These are phyloP conservation scores for Paedocypris micromegethes DNA, from an alignment of 2,797 vertebrate genomes.

Conservation along the genomic window DNA sequence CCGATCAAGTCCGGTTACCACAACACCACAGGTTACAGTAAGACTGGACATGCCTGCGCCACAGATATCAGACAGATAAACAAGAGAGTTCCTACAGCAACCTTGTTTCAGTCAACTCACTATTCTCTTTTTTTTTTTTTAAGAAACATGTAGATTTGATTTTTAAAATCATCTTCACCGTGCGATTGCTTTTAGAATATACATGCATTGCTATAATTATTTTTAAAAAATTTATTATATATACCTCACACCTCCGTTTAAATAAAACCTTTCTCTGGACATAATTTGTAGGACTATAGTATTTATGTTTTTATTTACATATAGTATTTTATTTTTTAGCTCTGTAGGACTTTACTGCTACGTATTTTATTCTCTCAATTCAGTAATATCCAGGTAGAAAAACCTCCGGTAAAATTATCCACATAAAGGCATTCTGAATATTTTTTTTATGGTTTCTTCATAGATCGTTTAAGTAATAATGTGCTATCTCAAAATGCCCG, in stretches of 20 bases:
- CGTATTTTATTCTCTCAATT: slow-evolving; percentile 64
- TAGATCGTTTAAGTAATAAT: slow-evolving; percentile 20
- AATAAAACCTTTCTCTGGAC: slow-evolving; percentile 71
- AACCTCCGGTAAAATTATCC: slow-evolving; percentile 53
- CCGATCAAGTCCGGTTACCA: slow-evolving; percentile 50
- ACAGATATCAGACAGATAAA: slow-evolving; percentile 63
- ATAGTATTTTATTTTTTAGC: slow-evolving; percentile 54
- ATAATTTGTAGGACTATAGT: slow-evolving; percentile 68
- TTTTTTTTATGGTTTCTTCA: background rate
- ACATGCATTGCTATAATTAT: slow-evolving; percentile 74
- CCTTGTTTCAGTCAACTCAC: slow-evolving; percentile 51
- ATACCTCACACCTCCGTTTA: slow-evolving; percentile 66
- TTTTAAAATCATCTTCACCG: slow-evolving; percentile 66
- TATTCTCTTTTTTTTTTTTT: slow-evolving; percentile 47
- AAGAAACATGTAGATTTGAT: slow-evolving; percentile 71
- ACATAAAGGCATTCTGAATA: slow-evolving; percentile 21
- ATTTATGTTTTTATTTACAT: slow-evolving; percentile 72
- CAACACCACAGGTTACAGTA: slow-evolving; percentile 74
- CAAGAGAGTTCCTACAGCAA: slow-evolving; percentile 54
- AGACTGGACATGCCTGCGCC: slow-evolving; percentile 77
- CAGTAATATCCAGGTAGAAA: slow-evolving; percentile 71
- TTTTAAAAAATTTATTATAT: slow-evolving; percentile 56
- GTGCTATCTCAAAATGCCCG: slow-evolving; percentile 36
- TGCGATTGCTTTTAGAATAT: slow-evolving; percentile 79
- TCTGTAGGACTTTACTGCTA: slow-evolving; percentile 44